Conservation (phyloP, 2,888 invertebrate species). For the Nemotelus pantherinus region DNA sequence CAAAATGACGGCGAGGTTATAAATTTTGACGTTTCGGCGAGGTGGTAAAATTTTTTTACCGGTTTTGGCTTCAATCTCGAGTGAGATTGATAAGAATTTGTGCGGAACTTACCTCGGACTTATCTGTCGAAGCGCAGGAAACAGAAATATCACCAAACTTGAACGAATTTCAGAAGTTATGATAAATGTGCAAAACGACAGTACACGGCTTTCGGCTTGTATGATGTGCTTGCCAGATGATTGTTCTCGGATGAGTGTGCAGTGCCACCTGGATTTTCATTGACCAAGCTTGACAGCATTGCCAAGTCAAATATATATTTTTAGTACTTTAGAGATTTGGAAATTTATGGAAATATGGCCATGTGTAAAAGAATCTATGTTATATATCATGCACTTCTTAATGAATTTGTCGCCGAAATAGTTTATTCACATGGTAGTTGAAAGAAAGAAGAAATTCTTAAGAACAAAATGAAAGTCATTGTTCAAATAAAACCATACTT, state of each 20-base stretch:
- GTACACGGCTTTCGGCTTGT: slow-evolving; percentile 1
- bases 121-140: too few relatives aligned
- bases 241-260: not conserved
- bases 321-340: too few relatives aligned
- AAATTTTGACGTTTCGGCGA: not conserved
- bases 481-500: too few relatives aligned
- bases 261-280: not conserved
- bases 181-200: not conserved
- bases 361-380: too few relatives aligned
- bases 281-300: not conserved
- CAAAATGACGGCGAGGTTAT: slow-evolving; percentile 19
- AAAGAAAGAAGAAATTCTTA: too few relatives aligned
- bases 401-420: too few relatives aligned
- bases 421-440: too few relatives aligned
- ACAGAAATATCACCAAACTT: not conserved
- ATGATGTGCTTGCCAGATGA: not conserved
- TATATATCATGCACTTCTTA: too few relatives aligned
- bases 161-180: not conserved
- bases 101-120: not conserved
- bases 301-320: not conserved
- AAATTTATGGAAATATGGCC: too few relatives aligned
- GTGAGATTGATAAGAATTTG: slow-evolving; percentile 1
- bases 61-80: not conserved
- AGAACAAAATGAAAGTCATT: too few relatives aligned
- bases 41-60: not conserved